Evolutionary conservation across 2,113 vertebrate species (phyloP), one percentile per base, ranked within the genome.

Genomic region (Casuarius casuarius): DNA sequence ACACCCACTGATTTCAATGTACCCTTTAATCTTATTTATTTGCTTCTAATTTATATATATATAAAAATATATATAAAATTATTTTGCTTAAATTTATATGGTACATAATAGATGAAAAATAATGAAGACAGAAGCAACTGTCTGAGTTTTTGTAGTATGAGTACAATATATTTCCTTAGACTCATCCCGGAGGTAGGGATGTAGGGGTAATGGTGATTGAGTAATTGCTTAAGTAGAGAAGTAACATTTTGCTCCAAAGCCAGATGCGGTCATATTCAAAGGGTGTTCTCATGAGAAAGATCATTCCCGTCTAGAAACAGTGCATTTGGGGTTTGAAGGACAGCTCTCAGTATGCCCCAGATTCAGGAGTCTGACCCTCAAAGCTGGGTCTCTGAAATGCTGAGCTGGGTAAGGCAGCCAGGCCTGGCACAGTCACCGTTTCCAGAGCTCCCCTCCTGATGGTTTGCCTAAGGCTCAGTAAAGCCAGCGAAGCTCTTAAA

Each of bases 71-170:
- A 97, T 92, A 97, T 42, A 96, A 82, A 97, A 96, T 94, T 98
- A 98, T 98, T 98, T 98, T 98, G 97, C 97, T 98, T 98, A 98
- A 95, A 97, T 98, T 98, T 98, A 91, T 98, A 98, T 97, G 97
- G 95, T 97, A 96, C 88, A 67, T 95, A 94, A 93, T 85, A 97
- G 92, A 94, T 85, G 92, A 94, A 94, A 97, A 97, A 97, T 96
- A 42, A 98, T 97, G 97, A 98, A 93, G 98, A 97, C 97, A 95
- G 96, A 58, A 48, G 40, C 0, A 40, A 86, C 97, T 97, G 96
- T 97, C 96, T 96, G 97, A 98, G 90, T 97, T 97, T 97, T 97
- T 91, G 87, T 95, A 79, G 79, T 89, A 48, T 8, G 16, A 91
- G 80, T 75, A 48, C 4, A 1, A 12, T 40, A 20, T 26, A 35